Evolutionary conservation across 2,888 invertebrate species (phyloP).

Genomic region (Leptinotarsa tumamoca): DNA sequence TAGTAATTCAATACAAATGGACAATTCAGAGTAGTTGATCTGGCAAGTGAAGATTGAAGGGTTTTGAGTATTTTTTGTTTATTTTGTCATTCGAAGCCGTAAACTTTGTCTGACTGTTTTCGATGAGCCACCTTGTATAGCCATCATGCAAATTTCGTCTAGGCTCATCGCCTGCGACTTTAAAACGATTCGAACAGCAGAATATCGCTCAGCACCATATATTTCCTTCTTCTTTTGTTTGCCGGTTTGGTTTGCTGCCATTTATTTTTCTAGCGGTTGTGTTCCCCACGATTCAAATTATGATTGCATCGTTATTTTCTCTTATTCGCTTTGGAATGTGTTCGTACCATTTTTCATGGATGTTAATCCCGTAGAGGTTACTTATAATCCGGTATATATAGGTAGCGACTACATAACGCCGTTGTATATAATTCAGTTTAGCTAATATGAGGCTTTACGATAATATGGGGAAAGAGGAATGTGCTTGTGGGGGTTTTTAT

Average conservation of each 20-base stretch:
- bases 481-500: neutral
- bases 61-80: no score
- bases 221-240: slow-evolving; percentile 15
- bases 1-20: no score
- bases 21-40: no score
- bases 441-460: slow-evolving; percentile 17
- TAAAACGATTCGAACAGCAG: slow-evolving; percentile 12
- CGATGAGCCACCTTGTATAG: neutral
- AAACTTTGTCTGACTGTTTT: no score
- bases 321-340: slow-evolving; percentile 17
- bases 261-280: slow-evolving; percentile 10
- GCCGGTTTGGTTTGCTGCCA: slow-evolving; percentile 10
- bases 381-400: slow-evolving; percentile 15
- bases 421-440: slow-evolving; percentile 18
- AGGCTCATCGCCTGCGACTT: slow-evolving; percentile 7
- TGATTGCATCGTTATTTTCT: slow-evolving; percentile 21
- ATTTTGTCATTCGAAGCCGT: no score
- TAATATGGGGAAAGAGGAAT: neutral
- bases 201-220: slow-evolving; percentile 5
- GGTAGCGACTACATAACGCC: slow-evolving; percentile 11
- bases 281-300: slow-evolving; percentile 13
- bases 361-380: slow-evolving; percentile 17
- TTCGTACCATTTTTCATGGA: slow-evolving; percentile 21
- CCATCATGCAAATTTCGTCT: slow-evolving; percentile 17
- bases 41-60: no score